phyloP scores from a whole-genome alignment of 2,888 invertebrate genomes.

The Hirtodrosophila alboralis region DNA sequence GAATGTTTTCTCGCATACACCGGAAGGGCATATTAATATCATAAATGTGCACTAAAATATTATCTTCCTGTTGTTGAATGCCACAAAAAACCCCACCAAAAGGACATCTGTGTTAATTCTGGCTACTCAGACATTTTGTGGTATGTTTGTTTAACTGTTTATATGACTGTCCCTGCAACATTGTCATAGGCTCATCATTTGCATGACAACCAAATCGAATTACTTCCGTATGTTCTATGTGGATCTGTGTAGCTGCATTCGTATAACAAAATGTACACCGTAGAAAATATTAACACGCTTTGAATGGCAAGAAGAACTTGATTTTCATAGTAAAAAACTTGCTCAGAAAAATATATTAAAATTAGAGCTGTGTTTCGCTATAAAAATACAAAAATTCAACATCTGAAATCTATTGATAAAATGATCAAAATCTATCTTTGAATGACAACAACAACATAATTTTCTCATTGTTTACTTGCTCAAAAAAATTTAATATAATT shows the following conservation, averaged over 20 bases:
- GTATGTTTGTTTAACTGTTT: slow-evolving; percentile 42
- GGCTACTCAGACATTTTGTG: slow-evolving; percentile 33
- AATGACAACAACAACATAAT: too few relatives aligned
- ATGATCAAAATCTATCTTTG: too few relatives aligned
- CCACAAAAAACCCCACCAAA: not conserved
- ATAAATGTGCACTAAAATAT: slow-evolving; percentile 47
- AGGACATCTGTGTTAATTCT: slow-evolving; percentile 49
- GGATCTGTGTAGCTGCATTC: slow-evolving; percentile 17
- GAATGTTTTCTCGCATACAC: slow-evolving; percentile 14
- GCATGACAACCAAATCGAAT: slow-evolving; percentile 71
- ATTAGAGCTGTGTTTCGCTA: too few relatives aligned
- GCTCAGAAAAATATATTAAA: too few relatives aligned
- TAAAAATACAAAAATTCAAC: too few relatives aligned
- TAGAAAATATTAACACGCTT: too few relatives aligned
- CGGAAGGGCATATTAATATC: slow-evolving; percentile 49
- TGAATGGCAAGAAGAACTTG: too few relatives aligned
- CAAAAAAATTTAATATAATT: too few relatives aligned
- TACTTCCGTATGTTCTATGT: slow-evolving; percentile 72
- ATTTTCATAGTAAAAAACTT: too few relatives aligned
- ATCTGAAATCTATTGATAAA: too few relatives aligned
- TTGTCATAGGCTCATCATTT: slow-evolving; percentile 63
- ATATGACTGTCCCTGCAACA: slow-evolving; percentile 47
- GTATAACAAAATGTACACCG: slow-evolving; percentile 11
- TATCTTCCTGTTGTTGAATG: slow-evolving; percentile 24
- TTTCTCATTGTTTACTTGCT: too few relatives aligned